A percentile compares a stretch with the other conserved stretches of the same genome.
phyloP scores from a whole-genome alignment of 1,140 invertebrate species.

The Pomacea maculata region DNA sequence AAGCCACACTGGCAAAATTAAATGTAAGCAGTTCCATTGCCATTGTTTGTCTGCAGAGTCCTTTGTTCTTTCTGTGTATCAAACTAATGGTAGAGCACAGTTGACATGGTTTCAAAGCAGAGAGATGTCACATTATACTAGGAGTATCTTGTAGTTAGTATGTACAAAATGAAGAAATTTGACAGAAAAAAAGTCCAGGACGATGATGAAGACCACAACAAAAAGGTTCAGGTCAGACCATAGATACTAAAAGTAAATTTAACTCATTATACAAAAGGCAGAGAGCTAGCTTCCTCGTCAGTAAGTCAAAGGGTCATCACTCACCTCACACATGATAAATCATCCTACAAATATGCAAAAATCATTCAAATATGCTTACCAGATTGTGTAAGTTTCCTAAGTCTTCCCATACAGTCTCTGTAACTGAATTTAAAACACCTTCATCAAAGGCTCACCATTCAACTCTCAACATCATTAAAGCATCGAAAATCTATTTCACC shows the following conservation, averaged over 20 bases:
- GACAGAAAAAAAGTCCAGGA: too few relatives aligned
- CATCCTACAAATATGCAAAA: not conserved
- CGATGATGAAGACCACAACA: not conserved
- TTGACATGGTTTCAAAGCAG: too few relatives aligned
- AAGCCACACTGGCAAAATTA: not conserved
- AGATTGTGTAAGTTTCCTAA: not conserved
- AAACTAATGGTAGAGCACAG: too few relatives aligned
- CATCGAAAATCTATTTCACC: not conserved
- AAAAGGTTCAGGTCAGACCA: not conserved
- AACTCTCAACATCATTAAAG: not conserved
- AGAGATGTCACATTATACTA: too few relatives aligned
- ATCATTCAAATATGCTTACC: not conserved
- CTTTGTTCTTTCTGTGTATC: too few relatives aligned
- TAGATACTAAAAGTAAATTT: not conserved
- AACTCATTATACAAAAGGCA: not conserved
- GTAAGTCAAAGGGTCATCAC: too few relatives aligned
- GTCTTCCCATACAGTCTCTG: not conserved
- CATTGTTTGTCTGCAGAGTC: too few relatives aligned
- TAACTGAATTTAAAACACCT: not conserved
- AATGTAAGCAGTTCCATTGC: not conserved
- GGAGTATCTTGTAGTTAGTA: too few relatives aligned
- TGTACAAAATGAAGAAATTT: too few relatives aligned
- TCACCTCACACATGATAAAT: not conserved
- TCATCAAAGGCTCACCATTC: too few relatives aligned
- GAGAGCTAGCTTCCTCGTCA: not conserved